phyloP scores from a whole-genome alignment of 1,140 invertebrate species.

The Bombus sibiricus region DNA sequence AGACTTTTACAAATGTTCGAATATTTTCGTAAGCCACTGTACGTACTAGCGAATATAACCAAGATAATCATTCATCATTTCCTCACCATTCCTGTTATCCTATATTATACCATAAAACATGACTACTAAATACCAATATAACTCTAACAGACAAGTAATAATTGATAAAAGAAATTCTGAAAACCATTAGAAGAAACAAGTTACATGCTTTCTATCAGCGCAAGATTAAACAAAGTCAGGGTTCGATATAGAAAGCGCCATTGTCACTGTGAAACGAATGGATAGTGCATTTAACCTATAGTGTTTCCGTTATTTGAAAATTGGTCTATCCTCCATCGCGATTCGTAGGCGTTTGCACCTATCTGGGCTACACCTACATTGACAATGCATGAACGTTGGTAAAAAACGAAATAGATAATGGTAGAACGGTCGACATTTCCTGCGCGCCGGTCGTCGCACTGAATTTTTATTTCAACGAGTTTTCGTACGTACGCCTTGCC shows the following conservation, averaged over 20 bases:
- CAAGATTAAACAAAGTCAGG: not conserved
- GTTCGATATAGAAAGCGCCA: not conserved
- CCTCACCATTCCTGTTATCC: too few species aligned
- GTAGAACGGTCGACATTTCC: conserved; percentile 58
- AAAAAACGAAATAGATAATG: conserved; percentile 69
- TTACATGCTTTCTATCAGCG: not conserved
- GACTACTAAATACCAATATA: too few species aligned
- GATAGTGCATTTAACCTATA: conserved; percentile 11
- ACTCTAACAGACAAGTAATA: not conserved
- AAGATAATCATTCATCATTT: too few species aligned
- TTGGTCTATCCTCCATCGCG: conserved; percentile 1
- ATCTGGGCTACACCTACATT: conserved; percentile 33
- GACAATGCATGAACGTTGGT: conserved; percentile 32
- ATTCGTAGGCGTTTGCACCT: conserved; percentile 41
- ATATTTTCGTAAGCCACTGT: too few species aligned
- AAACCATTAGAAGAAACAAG: too few species aligned
- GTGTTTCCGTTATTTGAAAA: conserved; percentile 37
- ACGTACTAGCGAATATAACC: too few species aligned
- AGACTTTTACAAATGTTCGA: too few species aligned
- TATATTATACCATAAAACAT: too few species aligned
- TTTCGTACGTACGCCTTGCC: conserved; percentile 28
- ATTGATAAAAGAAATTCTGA: not conserved
- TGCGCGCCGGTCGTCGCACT: conserved; percentile 6
- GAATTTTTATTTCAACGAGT: conserved; percentile 58
- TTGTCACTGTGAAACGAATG: conserved; percentile 7